phyloP scores from a whole-genome alignment of 2,797 vertebrate genomes.

The Nasua narica region DNA sequence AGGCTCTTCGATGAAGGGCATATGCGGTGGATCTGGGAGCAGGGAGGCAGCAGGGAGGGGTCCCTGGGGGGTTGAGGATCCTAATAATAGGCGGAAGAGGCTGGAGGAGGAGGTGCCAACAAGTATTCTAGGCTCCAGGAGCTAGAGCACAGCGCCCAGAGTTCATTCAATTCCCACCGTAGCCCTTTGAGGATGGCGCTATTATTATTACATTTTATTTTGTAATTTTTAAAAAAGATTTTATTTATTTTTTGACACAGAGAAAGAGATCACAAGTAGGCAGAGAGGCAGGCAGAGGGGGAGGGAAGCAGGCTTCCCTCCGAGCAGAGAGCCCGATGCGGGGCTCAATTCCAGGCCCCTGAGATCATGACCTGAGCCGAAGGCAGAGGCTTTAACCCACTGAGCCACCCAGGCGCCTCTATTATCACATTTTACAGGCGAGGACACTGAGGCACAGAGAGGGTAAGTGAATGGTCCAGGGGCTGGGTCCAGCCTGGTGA shows the following conservation, averaged over 20 bases:
- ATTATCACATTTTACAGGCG: background rate
- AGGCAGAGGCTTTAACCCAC: too few relatives aligned
- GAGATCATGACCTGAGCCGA: too few relatives aligned
- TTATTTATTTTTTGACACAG: too few relatives aligned
- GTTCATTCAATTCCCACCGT: background rate
- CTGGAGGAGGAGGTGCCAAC: background rate
- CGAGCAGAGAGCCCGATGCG: too few relatives aligned
- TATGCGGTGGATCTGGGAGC: background rate
- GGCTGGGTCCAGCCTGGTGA: background rate
- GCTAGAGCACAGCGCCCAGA: accelerated
- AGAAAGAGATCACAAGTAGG: too few relatives aligned
- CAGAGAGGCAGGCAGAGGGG: too few relatives aligned
- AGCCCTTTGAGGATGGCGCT: background rate
- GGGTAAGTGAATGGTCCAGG: background rate
- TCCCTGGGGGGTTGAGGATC: background rate
- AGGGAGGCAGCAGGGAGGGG: background rate
- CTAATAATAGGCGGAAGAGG: background rate
- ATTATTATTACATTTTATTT: background rate
- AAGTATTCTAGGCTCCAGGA: background rate
- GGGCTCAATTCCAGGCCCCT: too few relatives aligned
- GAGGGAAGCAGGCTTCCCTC: too few relatives aligned
- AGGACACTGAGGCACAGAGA: background rate
- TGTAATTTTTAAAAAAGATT: too few relatives aligned
- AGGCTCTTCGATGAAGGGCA: background rate
- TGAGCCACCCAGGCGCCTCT: too few relatives aligned